Conservation (phyloP, 2,113 vertebrate species). For the Anoplopoma fimbria region DNA sequence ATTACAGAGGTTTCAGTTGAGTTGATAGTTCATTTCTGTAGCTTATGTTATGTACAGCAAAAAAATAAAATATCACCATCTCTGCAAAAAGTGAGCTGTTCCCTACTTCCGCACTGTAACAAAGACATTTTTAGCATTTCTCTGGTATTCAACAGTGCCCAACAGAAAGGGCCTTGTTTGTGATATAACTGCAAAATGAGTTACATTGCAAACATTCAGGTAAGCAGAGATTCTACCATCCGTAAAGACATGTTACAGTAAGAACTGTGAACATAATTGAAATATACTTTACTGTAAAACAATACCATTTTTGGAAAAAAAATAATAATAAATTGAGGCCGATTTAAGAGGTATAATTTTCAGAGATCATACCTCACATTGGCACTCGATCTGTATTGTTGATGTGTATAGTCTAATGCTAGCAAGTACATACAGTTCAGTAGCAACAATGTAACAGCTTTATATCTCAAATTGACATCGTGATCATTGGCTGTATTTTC, state of each 20-base stretch:
- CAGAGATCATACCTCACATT: conserved; percentile 44
- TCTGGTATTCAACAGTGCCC: conserved; percentile 45
- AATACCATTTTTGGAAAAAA: conserved; percentile 35
- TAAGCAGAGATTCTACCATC: conserved; percentile 61
- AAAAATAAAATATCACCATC: conserved; percentile 68
- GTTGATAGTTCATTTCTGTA: conserved; percentile 73
- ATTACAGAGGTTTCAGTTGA: conserved; percentile 75
- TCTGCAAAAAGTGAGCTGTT: conserved; percentile 58
- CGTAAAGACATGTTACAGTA: conserved; percentile 78
- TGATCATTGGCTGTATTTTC: background rate
- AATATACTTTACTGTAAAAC: conserved; percentile 67
- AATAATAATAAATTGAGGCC: conserved; percentile 69
- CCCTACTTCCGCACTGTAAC: conserved; percentile 59
- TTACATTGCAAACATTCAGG: conserved; percentile 65
- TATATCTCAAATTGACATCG: conserved; percentile 16
- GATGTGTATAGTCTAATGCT: background rate
- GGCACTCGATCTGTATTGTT: conserved; percentile 31
- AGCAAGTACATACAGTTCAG: background rate
- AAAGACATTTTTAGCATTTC: conserved; percentile 35
- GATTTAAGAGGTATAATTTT: conserved; percentile 65
- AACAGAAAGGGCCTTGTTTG: conserved; percentile 37
- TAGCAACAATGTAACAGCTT: conserved; percentile 17
- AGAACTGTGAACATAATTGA: conserved; percentile 64
- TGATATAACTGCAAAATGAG: conserved; percentile 47
- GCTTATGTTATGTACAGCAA: conserved; percentile 84